A percentile compares a stretch with the other conserved stretches of the same genome.
phyloP scores from a whole-genome alignment of 2,113 vertebrate species.

The Hirundichthys speculiger region DNA sequence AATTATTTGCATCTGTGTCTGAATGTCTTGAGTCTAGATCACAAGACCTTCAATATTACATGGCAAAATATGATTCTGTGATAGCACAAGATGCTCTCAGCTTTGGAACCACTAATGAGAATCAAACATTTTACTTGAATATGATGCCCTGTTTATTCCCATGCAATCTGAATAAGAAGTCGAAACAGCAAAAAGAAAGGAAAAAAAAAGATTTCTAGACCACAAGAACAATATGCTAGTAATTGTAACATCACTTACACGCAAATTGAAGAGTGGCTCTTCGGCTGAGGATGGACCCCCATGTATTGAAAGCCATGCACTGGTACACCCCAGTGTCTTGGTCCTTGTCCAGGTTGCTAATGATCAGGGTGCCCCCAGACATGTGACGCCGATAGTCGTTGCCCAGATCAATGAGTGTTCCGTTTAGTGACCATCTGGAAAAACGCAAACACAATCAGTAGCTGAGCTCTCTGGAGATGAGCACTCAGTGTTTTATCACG shows the following conservation, averaged over 20 bases:
- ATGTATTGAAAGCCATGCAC: constrained; percentile 81
- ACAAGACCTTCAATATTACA: constrained; percentile 31
- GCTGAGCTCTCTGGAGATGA: constrained; percentile 63
- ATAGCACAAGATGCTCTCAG: constrained; percentile 63
- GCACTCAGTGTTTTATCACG: constrained; percentile 69
- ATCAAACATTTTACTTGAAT: constrained; percentile 74
- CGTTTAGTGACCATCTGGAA: constrained; percentile 89
- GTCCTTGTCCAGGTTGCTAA: constrained; percentile 82
- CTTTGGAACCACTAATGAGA: constrained; percentile 73
- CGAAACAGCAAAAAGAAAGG: constrained; percentile 17
- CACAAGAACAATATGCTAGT: constrained; percentile 17
- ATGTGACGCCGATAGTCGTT: constrained; percentile 82
- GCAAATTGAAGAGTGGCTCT: constrained; percentile 86
- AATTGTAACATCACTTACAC: constrained; percentile 81
- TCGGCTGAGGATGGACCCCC: constrained; percentile 83
- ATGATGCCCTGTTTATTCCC: constrained; percentile 61
- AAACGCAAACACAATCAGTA: constrained; percentile 85
- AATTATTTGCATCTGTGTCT: constrained; percentile 32
- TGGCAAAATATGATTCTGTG: constrained; percentile 63
- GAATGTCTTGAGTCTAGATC: constrained; percentile 50
- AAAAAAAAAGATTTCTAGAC: background rate
- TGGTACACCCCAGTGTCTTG: constrained; percentile 85
- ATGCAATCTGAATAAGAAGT: constrained; percentile 59
- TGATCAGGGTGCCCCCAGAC: constrained; percentile 85
- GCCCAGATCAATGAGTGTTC: constrained; percentile 84